Base-by-base conservation (phyloP, 2,113 vertebrate species). In the Pseudolaguvia tuberculata region DNA sequence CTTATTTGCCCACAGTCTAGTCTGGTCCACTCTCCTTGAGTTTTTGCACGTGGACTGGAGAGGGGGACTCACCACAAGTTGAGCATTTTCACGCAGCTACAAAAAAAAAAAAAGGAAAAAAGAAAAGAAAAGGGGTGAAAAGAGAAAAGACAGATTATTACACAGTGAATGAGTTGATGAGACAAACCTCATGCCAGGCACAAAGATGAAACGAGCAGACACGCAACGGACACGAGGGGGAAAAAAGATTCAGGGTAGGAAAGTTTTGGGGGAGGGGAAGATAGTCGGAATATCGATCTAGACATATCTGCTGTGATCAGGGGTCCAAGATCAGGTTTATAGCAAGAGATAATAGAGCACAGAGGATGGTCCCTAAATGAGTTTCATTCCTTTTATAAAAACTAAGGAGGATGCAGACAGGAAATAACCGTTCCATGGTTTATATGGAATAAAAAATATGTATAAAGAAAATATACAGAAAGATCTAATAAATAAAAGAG, bases 51-150 rank as follows among this genome's bases (percentile, higher is more conserved):
- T 93, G 92, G 92, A 94, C 94, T 88, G 92, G 94, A 95, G 95
- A 96, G 94, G 94, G 93, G 93, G 94, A 99, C 96, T 98, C 96
- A 99, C 96, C 96, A 99, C 95, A 99, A 92, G 96, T 98, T 98
- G 95, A 99, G 95, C 94, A 99, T 98, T 99, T 99, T 99, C 96
- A 99, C 94, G 95, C 96, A 99, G 96, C 96, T 99, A 98, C 92
- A 95, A 92, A 67, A 35, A n/a, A 62, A 61, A 29, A 18, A 27
- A 1, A 42, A 95, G 92, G 27, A 35, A 42, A 62, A 35, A 35
- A 31, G 11, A 39, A 15, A 58, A 58, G 2, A 27, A 17, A 88
- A 83, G 86, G 84, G 83, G 90, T 92, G 92, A 92, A 92, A 91
- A 93, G 92, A 96, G 91, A 93, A 93, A 92, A 90, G 90, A 92